Evolutionary conservation across 2,113 vertebrate genomes (phyloP), one percentile per base, ranked within the genome.

Genomic region (Rafetus swinhoei): DNA sequence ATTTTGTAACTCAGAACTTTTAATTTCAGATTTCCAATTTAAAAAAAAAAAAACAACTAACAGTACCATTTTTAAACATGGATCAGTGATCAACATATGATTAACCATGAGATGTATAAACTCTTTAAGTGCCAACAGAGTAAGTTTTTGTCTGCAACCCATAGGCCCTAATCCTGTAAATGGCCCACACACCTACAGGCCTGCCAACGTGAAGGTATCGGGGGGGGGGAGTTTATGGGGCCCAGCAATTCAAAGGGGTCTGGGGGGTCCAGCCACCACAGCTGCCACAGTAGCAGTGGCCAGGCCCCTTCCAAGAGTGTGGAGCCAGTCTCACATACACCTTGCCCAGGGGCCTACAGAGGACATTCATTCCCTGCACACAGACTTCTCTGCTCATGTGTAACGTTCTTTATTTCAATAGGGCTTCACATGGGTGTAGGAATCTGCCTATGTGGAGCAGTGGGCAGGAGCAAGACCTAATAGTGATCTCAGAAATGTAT

Each of bases 111-210:
- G 56, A 88, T 25, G 84, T 10, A 62, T 24, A 95, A 45, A 72
- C 62, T 69, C n/a, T 85, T 88, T 65, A 32, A 87, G 39, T 85
- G 62, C 25, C 86, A 84, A 45, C 62, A 89, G 72, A 90, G 76
- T 93, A 72, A 91, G 52, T 25, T 39, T 77, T 59, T 87, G 77
- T 82, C 95, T 90, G 24, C 32, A 92, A 93, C 62, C 52, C 84
- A 94, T 82, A 93, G 82, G 84, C 96, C 87, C 32, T 85, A 93
- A 84, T 85, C 86, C 88, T 92, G n/a, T 82, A 79, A 93, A 82
- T 32, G 81, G 50, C 88, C 77, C 81, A 2, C 29, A n/a, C 57
- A 62, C 77, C 45, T 54, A 95, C 39, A 45, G 39, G 39, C 39
- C 39, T 45, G 39, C 39, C 39, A 3, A 45, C n/a, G n/a, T n/a